Base-by-base conservation (phyloP, 2,113 vertebrate genomes). In the Dissostichus mawsoni region DNA sequence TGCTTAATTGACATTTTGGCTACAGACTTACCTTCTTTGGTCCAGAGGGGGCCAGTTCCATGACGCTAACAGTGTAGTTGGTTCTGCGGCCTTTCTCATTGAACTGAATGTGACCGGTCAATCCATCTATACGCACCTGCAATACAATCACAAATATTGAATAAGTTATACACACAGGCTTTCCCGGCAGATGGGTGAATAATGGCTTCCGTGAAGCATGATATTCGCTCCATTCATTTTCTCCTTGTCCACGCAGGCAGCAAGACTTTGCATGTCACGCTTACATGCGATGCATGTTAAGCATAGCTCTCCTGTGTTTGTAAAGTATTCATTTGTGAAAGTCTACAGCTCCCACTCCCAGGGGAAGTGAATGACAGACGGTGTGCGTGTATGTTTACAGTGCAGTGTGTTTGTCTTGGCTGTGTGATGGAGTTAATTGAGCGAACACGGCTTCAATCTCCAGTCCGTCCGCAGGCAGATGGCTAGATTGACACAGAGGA, bases 21-120 rank as follows among this genome's bases (percentile, higher is more conserved):
- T 47, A 18, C 20, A 58, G 10, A 17, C 90, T 94, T 94, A 99
- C 98, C 96, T 98, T 98, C 80, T 97, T 96, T 70, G 97, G 95
- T 56, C 98, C 97, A 1, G 97, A 96, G 0, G 97, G 96, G 44
- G 96, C 97, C 92, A 99, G 95, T 87, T 99, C 98, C 83, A 99
- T 97, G 77, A 99, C 95, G 0, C 97, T 96, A 23, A 99, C 95
- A 0, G 97, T 99, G 86, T 97, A 99, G 94, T 99, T 99, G 56
- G 97, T 99, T 84, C 98, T 94, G 33, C 96, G 95, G 17, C 98
- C 98, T 91, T 98, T 99, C 93, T 99, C 98, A 0, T 99, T 98
- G 78, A 99, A 99, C 88, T 99, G 98, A 83, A 99, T 98, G 0
- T 99, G 99, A 86, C 98, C 98, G 0, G 98, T 99, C 76, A 99